phyloP scores from a whole-genome alignment of 2,888 invertebrate genomes.

The Drosophila differens region DNA sequence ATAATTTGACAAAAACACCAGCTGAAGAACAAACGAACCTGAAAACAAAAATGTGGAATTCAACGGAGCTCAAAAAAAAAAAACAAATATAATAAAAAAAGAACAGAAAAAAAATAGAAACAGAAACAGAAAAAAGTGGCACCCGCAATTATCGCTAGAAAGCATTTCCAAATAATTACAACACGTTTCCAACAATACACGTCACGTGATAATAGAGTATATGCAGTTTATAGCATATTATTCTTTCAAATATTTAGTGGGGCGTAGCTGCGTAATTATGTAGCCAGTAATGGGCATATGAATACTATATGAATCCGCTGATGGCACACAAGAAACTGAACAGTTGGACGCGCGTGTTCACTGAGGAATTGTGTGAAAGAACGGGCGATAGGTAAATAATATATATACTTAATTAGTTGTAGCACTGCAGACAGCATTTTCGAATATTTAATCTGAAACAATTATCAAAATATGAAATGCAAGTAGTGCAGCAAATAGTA shows the following conservation, averaged over 20 bases:
- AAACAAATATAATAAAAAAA: not conserved
- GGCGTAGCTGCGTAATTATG: constrained; percentile 68
- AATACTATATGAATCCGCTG: constrained; percentile 28
- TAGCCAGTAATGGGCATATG: constrained; percentile 53
- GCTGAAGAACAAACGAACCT: constrained; percentile 50
- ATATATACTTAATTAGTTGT: not conserved
- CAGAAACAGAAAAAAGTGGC: constrained; percentile 49
- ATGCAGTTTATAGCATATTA: constrained; percentile 60
- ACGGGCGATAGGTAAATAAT: not conserved
- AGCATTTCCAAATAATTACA: constrained; percentile 79
- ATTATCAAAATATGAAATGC: not conserved
- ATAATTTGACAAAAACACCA: constrained; percentile 80
- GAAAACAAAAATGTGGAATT: constrained; percentile 30
- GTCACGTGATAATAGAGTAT: constrained; percentile 31
- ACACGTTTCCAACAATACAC: constrained; percentile 55
- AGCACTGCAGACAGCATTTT: not conserved
- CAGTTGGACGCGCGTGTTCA: constrained; percentile 16
- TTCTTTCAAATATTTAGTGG: constrained; percentile 49
- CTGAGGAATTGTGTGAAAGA: not conserved
- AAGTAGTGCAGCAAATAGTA: constrained; percentile 8
- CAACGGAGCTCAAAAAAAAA: constrained; percentile 30
- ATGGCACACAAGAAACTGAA: constrained; percentile 12
- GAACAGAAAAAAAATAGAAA: constrained; percentile 10
- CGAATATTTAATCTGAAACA: not conserved
- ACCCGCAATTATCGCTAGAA: constrained; percentile 79